Base-by-base conservation (phyloP, 2,888 invertebrate genomes). In the Boloria euphrosyne region DNA sequence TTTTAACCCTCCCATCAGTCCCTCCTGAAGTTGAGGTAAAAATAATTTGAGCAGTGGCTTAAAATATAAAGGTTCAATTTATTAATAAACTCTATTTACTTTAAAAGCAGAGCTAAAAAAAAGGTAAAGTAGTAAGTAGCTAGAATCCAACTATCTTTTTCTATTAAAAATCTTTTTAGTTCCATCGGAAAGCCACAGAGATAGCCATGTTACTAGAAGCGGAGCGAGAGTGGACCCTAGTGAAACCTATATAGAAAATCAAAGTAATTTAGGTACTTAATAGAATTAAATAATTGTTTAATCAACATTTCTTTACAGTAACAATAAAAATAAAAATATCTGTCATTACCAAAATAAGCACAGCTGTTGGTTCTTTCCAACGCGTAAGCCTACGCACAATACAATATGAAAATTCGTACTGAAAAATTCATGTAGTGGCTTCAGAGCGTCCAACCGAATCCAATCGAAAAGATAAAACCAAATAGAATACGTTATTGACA, bases 21-120 rank as follows among this genome's bases (percentile, higher is more conserved):
- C 57, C 57, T 57, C 46, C 57, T 46, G 55, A 43, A 46, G 57
- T 57, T 57, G 57, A 57, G 57, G 46, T 57, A 57, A 57, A 57
- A 57, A 57, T 57, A 57, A 57, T 57, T 57, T 22, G 46, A 38
- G 27, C 46, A 46, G 44, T n/a, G 46, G 46, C 44, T 57, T 57
- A 46, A 57, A 57, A 57, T 46, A 44, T 46, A 46, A 57, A 57
- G 46, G 57, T 27, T 46, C 57, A 57, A 57, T 57, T 57, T 57
- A 57, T 57, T 46, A 57, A 22, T 13, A 27, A 57, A 46, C 44
- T 57, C 43, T 43, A 57, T 44, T 57, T 46, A 57, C 57, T 57
- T 31, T 31, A 1, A 31, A 31, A 31, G 7, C 0, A 31, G 31
- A 31, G 5, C 7, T 7, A 31, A 31, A 31, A 31, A 1, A 31